These are phyloP conservation scores for Sorex araneus DNA, from an alignment of 2,113 vertebrate genomes.

Conservation along the genomic window DNA sequence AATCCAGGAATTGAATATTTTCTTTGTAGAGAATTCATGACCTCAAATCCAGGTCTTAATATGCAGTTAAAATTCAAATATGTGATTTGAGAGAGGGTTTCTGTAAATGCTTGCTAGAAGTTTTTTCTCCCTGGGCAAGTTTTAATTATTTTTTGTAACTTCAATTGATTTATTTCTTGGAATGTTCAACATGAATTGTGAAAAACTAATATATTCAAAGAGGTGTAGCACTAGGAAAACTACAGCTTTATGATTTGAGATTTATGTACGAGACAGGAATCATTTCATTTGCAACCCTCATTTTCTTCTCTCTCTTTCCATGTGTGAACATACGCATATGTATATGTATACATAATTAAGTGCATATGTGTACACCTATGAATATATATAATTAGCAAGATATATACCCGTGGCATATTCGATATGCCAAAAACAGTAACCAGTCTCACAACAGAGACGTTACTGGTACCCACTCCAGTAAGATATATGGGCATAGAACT, in stretches of 20 bases:
- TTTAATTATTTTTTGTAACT: conserved; percentile 20
- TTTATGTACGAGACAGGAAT: neutral
- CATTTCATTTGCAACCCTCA: neutral
- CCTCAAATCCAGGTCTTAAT: conserved; percentile 23
- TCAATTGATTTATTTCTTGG: conserved; percentile 15
- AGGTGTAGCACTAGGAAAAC: conserved; percentile 30
- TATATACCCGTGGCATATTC: too few species aligned
- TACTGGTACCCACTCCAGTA: too few species aligned
- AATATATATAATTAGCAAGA: too few species aligned
- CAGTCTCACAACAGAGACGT: too few species aligned
- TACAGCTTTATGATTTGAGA: neutral
- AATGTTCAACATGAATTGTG: neutral
- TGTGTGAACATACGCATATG: too few species aligned
- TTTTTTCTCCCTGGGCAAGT: neutral
- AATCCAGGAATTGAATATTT: neutral
- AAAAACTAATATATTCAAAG: conserved; percentile 22
- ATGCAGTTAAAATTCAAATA: conserved; percentile 24
- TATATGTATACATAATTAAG: too few species aligned
- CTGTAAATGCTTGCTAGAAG: neutral
- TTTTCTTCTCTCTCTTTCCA: neutral
- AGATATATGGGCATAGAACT: neutral
- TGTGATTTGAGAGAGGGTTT: neutral
- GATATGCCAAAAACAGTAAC: too few species aligned
- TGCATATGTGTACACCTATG: too few species aligned
- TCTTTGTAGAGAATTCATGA: conserved; percentile 37